Base-by-base conservation (phyloP, 2,888 invertebrate genomes). In the Omphaloscelis lunosa region DNA sequence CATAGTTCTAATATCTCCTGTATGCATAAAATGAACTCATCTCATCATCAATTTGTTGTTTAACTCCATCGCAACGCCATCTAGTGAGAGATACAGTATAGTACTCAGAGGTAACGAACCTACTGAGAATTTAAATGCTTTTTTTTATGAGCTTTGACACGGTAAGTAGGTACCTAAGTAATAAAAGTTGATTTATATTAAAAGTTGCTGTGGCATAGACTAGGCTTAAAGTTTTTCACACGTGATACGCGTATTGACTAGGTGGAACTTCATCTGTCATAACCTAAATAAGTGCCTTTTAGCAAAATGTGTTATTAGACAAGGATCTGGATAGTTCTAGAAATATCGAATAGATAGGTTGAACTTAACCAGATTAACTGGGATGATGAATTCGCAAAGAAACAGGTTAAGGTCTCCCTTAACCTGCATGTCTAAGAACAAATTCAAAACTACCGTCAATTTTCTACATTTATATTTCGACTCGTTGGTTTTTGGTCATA, bases 21-120 rank as follows among this genome's bases (percentile, higher is more conserved):
- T 27, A 39, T 23, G 29, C 29, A 58, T 59, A 45, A 2, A 75
- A 81, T 66, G 66, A 79, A 61, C 58, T 53, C 34, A 79, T 66
- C 58, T 53, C 34, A 39, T 48, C 75, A 20, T 66, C 41, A 74
- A 75, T 67, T 75, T 62, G 20, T 20, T 34, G n/a, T 53, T 65
- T 0, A 77, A 61, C 27, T 83, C 9, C 23, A 77, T 58, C 15
- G n/a, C 56, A 78, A 34, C 66, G 79, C 80, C 80, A 83, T 80
- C 83, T 80, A 83, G 78, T 59, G 61, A 41, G 9, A 23, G 41
- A 41, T 17, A 48, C 17, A 34, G 20, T 20, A 41, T 20, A 45
- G 15, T n/a, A 41, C 23, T 59, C 59, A 51, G n/a, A 51, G 59
- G 56, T 56, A 45, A 34, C n/a, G 45, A n/a, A n/a, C n/a, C n/a